Conservation (phyloP, 2,113 vertebrate genomes). For the Spizaetus ornatus region DNA sequence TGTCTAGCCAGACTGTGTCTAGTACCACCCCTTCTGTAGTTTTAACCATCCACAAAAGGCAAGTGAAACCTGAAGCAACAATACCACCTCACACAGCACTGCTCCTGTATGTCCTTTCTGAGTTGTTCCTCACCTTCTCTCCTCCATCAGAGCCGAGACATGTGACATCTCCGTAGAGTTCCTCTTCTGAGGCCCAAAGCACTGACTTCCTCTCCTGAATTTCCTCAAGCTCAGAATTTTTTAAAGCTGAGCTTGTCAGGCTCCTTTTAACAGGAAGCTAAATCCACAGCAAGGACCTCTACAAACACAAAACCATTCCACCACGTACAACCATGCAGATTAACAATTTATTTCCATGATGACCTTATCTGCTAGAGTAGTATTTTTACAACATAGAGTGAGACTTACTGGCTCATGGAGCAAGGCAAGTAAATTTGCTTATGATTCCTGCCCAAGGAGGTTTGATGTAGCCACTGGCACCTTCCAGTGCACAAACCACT, state of each 20-base stretch:
- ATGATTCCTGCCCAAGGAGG: not conserved
- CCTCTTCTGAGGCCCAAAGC: not conserved
- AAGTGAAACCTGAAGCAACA: conserved; percentile 28
- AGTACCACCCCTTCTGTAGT: conserved; percentile 48
- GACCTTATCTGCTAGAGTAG: not conserved
- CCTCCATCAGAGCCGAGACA: not conserved
- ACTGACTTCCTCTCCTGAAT: not conserved
- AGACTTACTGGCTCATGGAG: not conserved
- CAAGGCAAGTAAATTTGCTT: not conserved
- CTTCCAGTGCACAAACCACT: not conserved
- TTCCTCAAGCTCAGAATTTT: not conserved
- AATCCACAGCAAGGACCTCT: not conserved
- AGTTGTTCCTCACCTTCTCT: not conserved
- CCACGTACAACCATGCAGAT: not conserved
- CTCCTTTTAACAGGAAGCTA: not conserved
- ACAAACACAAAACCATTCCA: not conserved
- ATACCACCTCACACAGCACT: not conserved
- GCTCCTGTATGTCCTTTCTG: not conserved
- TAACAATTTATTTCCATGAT: not conserved
- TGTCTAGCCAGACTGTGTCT: conserved; percentile 49
- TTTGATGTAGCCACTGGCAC: not conserved
- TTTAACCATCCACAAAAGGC: conserved; percentile 28
- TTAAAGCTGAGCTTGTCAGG: not conserved
- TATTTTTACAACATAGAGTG: not conserved
- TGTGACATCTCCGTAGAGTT: not conserved